Evolutionary conservation across 2,888 invertebrate genomes (phyloP).

Genomic region (Eudemis profundana): DNA sequence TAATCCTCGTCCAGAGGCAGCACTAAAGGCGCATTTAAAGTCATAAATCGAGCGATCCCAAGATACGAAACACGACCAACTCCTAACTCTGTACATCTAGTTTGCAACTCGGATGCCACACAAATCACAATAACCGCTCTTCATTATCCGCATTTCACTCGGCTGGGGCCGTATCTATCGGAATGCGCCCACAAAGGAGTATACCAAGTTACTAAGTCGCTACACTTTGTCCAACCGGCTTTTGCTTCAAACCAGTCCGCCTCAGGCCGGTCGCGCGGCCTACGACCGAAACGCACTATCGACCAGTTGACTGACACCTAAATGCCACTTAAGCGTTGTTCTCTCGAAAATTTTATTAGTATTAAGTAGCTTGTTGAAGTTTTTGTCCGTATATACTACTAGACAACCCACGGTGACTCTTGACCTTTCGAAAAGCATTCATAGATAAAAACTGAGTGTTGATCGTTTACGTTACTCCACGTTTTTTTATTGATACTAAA

Average conservation of each 20-base stretch:
- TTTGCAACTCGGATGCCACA: conserved; percentile 69
- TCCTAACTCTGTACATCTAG: conserved; percentile 58
- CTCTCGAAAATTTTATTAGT: conserved; percentile 79
- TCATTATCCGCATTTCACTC: conserved; percentile 82
- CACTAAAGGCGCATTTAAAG: conserved; percentile 34
- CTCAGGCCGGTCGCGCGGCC: conserved; percentile 54
- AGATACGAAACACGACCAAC: conserved; percentile 51
- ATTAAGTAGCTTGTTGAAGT: conserved; percentile 74
- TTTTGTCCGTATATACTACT: conserved; percentile 58
- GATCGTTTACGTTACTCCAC: conserved; percentile 15
- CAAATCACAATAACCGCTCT: conserved; percentile 82
- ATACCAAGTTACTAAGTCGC: conserved; percentile 75
- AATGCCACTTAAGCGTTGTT: conserved; percentile 81
- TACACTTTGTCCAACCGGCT: conserved; percentile 82
- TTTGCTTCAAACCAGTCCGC: conserved; percentile 64
- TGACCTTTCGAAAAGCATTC: conserved; percentile 54
- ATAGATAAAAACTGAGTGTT: conserved; percentile 31
- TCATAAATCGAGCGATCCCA: conserved; percentile 56
- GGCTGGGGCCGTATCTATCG: conserved; percentile 75
- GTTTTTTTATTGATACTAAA: conserved; percentile 20
- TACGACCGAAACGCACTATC: conserved; percentile 67
- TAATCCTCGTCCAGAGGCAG: conserved; percentile 9
- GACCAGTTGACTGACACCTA: conserved; percentile 83
- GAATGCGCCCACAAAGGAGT: conserved; percentile 82
- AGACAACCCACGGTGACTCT: conserved; percentile 54